Base-by-base conservation (phyloP, 1,140 invertebrate genomes). In the Drosophila murphyi region DNA sequence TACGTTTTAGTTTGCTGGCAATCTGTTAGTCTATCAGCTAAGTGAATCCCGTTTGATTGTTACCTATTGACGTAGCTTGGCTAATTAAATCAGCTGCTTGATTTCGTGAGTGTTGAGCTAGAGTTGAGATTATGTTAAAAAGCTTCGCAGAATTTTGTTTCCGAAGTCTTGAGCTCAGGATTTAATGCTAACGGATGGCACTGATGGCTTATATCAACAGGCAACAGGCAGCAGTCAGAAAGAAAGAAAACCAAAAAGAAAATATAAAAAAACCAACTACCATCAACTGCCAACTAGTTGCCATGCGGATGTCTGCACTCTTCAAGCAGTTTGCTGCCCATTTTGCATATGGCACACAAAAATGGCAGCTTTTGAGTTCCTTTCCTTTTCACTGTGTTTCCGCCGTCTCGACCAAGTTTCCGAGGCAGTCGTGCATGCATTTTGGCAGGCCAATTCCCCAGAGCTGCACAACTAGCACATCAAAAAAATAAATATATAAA, bases 51-150 rank as follows among this genome's bases (percentile, higher is more conserved):
- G 7, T 29, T 35, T 32, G 45, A 5, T n/a, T 48, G n/a, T 34
- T 45, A 43, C 6, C 8, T 47, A 31, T 4, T n/a, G 4, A 4
- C 31, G 20, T 47, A 35, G 28, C 32, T 64, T 61, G 61, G 32
- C 56, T 72, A 72, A 76, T 76, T 76, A 76, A 76, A 76, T 76
- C 55, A 72, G 56, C 32, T 76, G 69, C 35, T 52, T 72, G 74
- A 72, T 72, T 76, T 65, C 62, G 59, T 43, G 64, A 64, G 71
- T 71, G 45, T 65, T 60, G 72, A 45, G 72, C 72, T 75, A 71
- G 63, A 12, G 31, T n/a, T 32, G 34, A 12, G 68, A 63, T 63
- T 71, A 63, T 71, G 51, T 29, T 63, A 71, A 71, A 71, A 55
- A 48, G 68, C 43, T 39, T 39, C 32, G 34, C 50, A 32, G 55